Conservation (phyloP, 2,797 vertebrate genomes). For the Acrossocheilus fasciatus region DNA sequence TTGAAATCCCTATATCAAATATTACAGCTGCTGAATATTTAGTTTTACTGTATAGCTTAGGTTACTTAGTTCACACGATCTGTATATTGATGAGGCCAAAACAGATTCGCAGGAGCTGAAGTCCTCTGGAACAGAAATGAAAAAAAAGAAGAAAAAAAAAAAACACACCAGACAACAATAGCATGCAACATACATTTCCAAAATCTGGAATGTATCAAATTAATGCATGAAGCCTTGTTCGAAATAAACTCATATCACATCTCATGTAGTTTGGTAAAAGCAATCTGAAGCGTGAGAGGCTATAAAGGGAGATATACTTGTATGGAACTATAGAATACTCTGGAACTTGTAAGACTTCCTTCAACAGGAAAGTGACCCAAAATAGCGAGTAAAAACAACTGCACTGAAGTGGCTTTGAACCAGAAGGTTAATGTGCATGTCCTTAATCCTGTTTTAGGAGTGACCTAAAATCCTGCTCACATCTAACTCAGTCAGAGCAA, state of each 20-base stretch:
- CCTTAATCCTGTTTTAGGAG: background rate
- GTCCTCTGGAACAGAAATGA: background rate
- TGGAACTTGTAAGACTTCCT: background rate
- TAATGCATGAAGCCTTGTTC: background rate
- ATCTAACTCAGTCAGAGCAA: background rate
- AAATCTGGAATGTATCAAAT: background rate
- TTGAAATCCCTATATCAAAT: constrained; percentile 8
- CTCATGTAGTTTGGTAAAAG: background rate
- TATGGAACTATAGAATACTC: background rate
- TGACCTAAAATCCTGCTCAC: background rate
- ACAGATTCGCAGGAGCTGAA: background rate
- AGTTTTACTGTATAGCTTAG: background rate
- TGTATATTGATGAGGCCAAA: background rate
- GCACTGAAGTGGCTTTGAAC: background rate
- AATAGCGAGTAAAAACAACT: background rate
- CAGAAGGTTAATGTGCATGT: background rate
- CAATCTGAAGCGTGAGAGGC: background rate
- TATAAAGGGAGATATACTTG: background rate
- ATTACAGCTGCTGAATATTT: background rate
- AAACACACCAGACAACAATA: background rate
- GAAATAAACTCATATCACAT: background rate
- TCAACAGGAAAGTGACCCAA: background rate
- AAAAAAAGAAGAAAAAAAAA: background rate
- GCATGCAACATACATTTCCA: too few species aligned
- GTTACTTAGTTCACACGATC: background rate